Evolutionary conservation across 2,888 invertebrate genomes (phyloP), one percentile per base, ranked within the genome.

Genomic region (Tetragonisca angustula): DNA sequence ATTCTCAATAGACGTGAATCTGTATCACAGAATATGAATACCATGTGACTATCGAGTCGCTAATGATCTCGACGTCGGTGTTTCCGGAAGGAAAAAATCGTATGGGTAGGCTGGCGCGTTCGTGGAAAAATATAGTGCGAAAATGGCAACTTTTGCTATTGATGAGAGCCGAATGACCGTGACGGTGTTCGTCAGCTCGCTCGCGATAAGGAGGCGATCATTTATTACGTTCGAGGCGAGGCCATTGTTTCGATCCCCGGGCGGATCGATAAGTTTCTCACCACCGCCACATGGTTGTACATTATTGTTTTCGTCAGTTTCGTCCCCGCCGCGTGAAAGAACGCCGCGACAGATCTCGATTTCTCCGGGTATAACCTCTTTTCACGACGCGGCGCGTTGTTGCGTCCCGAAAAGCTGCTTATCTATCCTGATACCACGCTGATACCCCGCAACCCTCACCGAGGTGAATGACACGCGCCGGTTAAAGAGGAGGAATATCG

Each of bases 141-240:
- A 84, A 81, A 84, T 75, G 61, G 69, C 79, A 65, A 83, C 82
- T 87, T 89, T 81, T 69, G 74, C 83, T 68, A 64, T 52, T 43
- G 19, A 61, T 61, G 85, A 87, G 79, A 87, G 89, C 90, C 43
- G 43, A 43, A 43, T 90, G 91, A 92, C 91, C 91, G 90, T 90
- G 87, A 90, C 84, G 32, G 67, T 83, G 73, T 73, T 86, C 85
- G 84, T 83, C 83, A 73, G 76, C 76, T 75, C 65, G 59, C 87
- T 89, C 43, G 43, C 43, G 94, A 94, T 94, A 94, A 94, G 93
- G 81, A 91, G 83, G 79, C 85, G 90, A 93, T 93, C 94, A 94
- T 94, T 94, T 94, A 94, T 94, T 94, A 94, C 90, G 86, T 91
- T 90, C 91, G 91, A 91, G 90, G 83, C 91, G 90, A 82, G 85